Conservation (phyloP, 1,140 invertebrate species). For the Heliconius himera region DNA sequence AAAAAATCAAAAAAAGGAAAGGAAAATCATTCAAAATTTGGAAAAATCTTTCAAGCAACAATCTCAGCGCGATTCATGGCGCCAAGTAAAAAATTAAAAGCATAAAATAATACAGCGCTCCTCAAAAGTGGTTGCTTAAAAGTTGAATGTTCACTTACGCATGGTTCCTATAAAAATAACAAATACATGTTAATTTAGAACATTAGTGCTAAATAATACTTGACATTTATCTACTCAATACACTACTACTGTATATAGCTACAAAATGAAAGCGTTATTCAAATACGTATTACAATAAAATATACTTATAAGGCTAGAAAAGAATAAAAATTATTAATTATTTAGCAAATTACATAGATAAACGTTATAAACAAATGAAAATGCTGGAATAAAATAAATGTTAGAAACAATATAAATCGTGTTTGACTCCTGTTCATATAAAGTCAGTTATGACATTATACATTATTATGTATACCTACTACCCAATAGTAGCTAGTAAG, state of each 20-base stretch:
- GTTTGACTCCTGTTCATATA: not conserved
- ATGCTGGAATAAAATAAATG: not conserved
- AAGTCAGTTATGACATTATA: not conserved
- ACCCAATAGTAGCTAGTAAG: too few relatives aligned
- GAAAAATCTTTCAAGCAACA: too few relatives aligned
- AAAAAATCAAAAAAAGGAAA: constrained; percentile 31
- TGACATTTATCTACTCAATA: constrained; percentile 21
- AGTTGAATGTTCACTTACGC: constrained; percentile 72
- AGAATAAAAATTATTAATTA: constrained; percentile 5
- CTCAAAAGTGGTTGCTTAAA: constrained; percentile 63
- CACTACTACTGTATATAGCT: not conserved
- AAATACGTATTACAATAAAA: not conserved
- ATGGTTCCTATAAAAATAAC: constrained; percentile 80
- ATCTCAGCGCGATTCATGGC: constrained; percentile 48
- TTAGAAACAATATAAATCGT: not conserved
- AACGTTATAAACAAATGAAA: not conserved
- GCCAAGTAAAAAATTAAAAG: constrained; percentile 49
- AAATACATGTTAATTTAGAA: constrained; percentile 42
- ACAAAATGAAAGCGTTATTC: constrained; percentile 1
- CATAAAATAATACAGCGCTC: constrained; percentile 66
- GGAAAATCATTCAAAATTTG: constrained; percentile 46
- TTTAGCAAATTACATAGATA: constrained; percentile 7
- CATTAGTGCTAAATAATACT: constrained; percentile 39
- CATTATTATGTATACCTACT: too few relatives aligned
- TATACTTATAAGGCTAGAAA: constrained; percentile 2